Conservation (phyloP, 2,797 vertebrate species). For the Chrosomus eos region DNA sequence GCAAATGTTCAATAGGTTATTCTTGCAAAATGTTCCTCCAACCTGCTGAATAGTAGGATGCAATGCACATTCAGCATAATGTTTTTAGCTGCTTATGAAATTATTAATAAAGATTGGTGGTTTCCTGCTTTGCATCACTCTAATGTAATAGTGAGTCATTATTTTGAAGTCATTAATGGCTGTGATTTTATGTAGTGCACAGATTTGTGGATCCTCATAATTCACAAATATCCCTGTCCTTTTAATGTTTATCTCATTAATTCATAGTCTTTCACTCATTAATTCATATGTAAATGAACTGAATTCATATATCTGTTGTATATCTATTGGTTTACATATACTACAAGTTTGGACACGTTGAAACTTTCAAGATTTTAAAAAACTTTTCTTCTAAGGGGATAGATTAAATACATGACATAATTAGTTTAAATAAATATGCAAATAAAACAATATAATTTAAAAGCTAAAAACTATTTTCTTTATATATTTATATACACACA, state of each 20-base stretch:
- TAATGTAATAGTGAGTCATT: slow-evolving; percentile 32
- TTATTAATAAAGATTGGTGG: slow-evolving; percentile 25
- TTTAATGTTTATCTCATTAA: slow-evolving; percentile 35
- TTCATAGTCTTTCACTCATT: slow-evolving; percentile 27
- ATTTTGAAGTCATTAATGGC: slow-evolving; percentile 24
- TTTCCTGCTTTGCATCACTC: slow-evolving; percentile 22
- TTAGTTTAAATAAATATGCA: background rate
- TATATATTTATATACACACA: no score
- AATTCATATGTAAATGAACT: slow-evolving; percentile 42
- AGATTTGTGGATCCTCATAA: slow-evolving; percentile 19
- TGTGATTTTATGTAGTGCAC: slow-evolving; percentile 20
- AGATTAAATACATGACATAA: background rate
- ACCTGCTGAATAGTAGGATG: background rate
- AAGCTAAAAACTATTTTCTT: no score
- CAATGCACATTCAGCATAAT: slow-evolving; percentile 26
- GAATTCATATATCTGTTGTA: slow-evolving; percentile 26
- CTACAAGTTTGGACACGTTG: background rate
- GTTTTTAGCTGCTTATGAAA: slow-evolving; percentile 28
- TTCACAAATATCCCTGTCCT: slow-evolving; percentile 14
- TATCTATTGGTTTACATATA: background rate
- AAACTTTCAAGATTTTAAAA: background rate
- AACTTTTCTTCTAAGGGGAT: background rate
- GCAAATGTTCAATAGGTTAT: slow-evolving; percentile 1
- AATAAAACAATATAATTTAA: no score
- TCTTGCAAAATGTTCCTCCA: slow-evolving; percentile 3